Evolutionary conservation across 1,140 invertebrate genomes (phyloP).

Genomic region (Trichoplusia ni): DNA sequence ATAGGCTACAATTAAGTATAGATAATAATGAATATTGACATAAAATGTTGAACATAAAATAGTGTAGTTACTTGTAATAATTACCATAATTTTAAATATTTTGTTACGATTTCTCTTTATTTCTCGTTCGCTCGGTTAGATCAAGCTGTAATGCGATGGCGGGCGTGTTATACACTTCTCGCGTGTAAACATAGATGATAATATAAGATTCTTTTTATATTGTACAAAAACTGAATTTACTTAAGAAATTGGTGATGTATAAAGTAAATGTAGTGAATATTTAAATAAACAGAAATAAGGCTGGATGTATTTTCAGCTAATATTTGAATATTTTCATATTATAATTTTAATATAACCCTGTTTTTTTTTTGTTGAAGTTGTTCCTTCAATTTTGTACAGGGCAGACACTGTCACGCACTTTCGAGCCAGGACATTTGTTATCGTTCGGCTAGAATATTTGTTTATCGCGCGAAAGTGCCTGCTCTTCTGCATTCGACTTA

Average conservation of each 20-base stretch:
- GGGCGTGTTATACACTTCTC: conserved; percentile 71
- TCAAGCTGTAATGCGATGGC: conserved; percentile 63
- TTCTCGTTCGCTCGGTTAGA: conserved; percentile 73
- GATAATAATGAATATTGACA: conserved; percentile 79
- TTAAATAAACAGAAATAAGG: conserved; percentile 80
- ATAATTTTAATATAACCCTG: conserved; percentile 82
- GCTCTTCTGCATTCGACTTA: conserved; percentile 57
- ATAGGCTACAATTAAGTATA: conserved; percentile 75
- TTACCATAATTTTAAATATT: conserved; percentile 78
- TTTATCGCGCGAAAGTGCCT: conserved; percentile 48
- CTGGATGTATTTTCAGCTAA: conserved; percentile 73
- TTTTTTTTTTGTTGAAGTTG: conserved; percentile 80
- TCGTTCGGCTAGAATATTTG: background rate
- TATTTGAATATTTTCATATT: conserved; percentile 82
- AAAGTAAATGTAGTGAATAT: conserved; percentile 80
- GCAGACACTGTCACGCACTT: conserved; percentile 52
- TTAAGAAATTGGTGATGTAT: conserved; percentile 81
- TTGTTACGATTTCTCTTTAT: conserved; percentile 76
- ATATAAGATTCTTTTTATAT: conserved; percentile 82
- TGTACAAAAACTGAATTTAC: conserved; percentile 81
- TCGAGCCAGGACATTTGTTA: background rate
- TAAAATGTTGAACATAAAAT: conserved; percentile 81
- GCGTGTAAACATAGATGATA: conserved; percentile 72
- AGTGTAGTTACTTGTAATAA: conserved; percentile 79
- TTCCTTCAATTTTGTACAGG: conserved; percentile 76